Evolutionary conservation across 2,888 invertebrate genomes (phyloP), one percentile per base, ranked within the genome.

Genomic region (Sarcophaga caerulescens): DNA sequence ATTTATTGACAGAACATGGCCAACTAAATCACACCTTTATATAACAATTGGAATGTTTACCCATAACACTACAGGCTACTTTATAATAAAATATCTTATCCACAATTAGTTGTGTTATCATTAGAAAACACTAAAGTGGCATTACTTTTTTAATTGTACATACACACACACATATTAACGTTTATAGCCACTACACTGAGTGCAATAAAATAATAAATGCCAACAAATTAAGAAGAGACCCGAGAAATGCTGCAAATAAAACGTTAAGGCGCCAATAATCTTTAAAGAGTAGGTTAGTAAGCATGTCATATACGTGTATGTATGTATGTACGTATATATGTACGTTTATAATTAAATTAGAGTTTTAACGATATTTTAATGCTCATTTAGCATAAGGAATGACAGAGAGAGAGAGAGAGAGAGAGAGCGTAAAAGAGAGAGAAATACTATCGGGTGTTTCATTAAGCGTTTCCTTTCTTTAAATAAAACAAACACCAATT

Each of bases 191-290:
- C 35, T 35, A 35, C 1, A 17, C 52, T 52, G 52, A 52, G 17
- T 52, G 52, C 45, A 47, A 47, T n/a, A 21, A 57, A 82, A 74
- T 85, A 52, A 66, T 74, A 66, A 84, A 84, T 84, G 69, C 23
- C 63, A 44, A 78, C 52, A 52, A 52, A 14, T 52, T 52, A 52
- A 74, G 63, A 25, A 45, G 66, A 66, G 44, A 52, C 68, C 68
- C 35, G 6, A 69, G 17, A 45, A 78, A 69, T 68, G 69, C 44
- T 12, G 79, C 57, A 70, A 74, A 84, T 70, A 84, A 79, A 75
- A 76, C 19, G 60, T 76, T 52, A 70, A 80, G 84, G 84, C 84
- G 84, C 84, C 84, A 84, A 80, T 80, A 79, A 70, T 80, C 70
- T 70, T 60, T 65, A 35, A 75, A 21, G 65, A 84, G 79, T 84